Evolutionary conservation across 2,113 vertebrate species (phyloP).

Genomic region (Neolamprologus falcicula): DNA sequence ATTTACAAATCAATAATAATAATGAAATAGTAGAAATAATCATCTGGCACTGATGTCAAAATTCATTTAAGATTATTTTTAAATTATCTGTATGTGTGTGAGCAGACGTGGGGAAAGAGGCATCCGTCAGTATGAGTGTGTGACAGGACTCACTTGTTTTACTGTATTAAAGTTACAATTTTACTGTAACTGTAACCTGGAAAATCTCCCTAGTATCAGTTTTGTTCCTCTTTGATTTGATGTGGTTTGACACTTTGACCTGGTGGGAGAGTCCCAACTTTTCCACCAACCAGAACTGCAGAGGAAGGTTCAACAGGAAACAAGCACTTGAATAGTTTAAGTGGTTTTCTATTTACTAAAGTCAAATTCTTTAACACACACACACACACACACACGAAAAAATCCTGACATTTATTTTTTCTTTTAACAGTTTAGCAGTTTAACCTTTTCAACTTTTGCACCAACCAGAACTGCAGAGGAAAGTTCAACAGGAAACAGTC

Average conservation of each 20-base stretch:
- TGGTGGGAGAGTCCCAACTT: background rate
- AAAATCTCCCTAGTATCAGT: accelerated
- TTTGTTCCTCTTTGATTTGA: background rate
- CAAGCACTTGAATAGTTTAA: background rate
- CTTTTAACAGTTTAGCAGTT: background rate
- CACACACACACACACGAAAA: background rate
- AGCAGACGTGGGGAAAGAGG: background rate
- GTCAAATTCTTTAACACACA: background rate
- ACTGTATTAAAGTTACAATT: background rate
- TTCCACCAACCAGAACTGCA: background rate
- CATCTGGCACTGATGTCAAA: background rate
- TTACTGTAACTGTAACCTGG: background rate
- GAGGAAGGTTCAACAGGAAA: background rate
- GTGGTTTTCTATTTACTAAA: background rate
- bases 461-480: too few relatives aligned
- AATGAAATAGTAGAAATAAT: background rate
- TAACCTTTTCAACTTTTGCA: background rate
- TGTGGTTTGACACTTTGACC: background rate
- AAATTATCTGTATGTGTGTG: accelerated
- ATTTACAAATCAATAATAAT: background rate
- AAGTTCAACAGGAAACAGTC: too few relatives aligned
- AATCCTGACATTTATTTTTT: background rate
- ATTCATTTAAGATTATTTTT: background rate
- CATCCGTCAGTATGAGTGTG: background rate
- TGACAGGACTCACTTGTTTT: background rate